Conservation (phyloP, 2,113 vertebrate genomes). For the Odobenus rosmarus region DNA sequence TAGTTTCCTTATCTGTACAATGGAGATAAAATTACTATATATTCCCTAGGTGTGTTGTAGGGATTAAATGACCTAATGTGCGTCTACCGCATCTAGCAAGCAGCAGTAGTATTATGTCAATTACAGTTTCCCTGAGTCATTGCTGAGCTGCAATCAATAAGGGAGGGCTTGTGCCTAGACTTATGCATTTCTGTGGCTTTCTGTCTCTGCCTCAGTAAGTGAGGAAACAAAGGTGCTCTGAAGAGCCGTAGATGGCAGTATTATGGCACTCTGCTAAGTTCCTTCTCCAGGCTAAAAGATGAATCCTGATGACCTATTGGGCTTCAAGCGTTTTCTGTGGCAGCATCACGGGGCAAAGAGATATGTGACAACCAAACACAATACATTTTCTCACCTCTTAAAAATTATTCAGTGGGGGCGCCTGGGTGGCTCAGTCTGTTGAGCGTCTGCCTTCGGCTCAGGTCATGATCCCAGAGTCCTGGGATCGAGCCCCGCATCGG, state of each 20-base stretch:
- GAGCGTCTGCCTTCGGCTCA: not conserved
- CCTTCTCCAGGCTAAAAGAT: not conserved
- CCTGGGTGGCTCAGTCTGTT: not conserved
- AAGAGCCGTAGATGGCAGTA: constrained; percentile 14
- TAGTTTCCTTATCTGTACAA: not conserved
- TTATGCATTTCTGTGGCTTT: not conserved
- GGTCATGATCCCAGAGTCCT: not conserved
- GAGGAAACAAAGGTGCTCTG: not conserved
- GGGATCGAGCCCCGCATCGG: not conserved
- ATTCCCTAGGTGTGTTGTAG: not conserved
- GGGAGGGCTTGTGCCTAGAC: not conserved
- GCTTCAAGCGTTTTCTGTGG: not conserved
- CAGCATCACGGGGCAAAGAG: constrained; percentile 11
- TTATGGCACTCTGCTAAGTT: not conserved
- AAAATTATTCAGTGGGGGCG: not conserved
- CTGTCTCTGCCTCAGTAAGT: not conserved
- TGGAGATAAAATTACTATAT: not conserved
- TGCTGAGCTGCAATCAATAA: not conserved
- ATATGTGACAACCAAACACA: not conserved
- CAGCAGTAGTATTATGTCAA: not conserved
- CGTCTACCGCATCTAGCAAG: not conserved
- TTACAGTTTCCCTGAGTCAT: not conserved
- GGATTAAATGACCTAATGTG: not conserved
- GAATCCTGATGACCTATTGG: not conserved
- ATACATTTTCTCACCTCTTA: not conserved